Conservation (phyloP, 2,113 vertebrate species). For the Nannospalax galili region DNA sequence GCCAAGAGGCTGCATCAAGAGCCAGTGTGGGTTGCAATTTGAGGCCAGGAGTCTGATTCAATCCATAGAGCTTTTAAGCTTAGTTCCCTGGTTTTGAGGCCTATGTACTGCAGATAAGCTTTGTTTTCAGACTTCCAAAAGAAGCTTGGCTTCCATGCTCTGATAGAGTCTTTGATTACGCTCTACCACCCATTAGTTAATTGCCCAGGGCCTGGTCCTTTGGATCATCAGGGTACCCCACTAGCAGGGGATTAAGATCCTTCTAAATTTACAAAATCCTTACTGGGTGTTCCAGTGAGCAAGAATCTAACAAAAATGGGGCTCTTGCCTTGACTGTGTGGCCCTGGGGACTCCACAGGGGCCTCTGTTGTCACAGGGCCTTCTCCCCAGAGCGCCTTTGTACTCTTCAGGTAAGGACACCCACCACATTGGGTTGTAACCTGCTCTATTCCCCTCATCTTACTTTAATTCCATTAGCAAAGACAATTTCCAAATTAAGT, state of each 20-base stretch:
- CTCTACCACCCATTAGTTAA: constrained; percentile 84
- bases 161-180: constrained; percentile 69
- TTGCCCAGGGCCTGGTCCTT: constrained; percentile 77
- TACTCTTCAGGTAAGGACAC: not conserved
- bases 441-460: not conserved
- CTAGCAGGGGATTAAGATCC: not conserved
- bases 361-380: not conserved
- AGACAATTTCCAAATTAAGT: not conserved
- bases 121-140: constrained; percentile 72
- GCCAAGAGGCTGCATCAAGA: not conserved
- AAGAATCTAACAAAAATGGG: not conserved
- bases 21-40: not conserved
- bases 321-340: not conserved
- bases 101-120: constrained; percentile 53
- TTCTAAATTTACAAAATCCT: not conserved
- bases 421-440: not conserved
- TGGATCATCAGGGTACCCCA: constrained; percentile 63
- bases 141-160: constrained; percentile 44
- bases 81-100: constrained; percentile 47
- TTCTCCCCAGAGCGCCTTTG: not conserved
- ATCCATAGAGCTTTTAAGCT: constrained; percentile 65
- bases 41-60: constrained; percentile 26
- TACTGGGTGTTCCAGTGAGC: not conserved
- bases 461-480: not conserved
- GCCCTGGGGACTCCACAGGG: not conserved